Evolutionary conservation across 2,113 vertebrate genomes (phyloP).

Genomic region (zebrafish (Danio rerio)): DNA sequence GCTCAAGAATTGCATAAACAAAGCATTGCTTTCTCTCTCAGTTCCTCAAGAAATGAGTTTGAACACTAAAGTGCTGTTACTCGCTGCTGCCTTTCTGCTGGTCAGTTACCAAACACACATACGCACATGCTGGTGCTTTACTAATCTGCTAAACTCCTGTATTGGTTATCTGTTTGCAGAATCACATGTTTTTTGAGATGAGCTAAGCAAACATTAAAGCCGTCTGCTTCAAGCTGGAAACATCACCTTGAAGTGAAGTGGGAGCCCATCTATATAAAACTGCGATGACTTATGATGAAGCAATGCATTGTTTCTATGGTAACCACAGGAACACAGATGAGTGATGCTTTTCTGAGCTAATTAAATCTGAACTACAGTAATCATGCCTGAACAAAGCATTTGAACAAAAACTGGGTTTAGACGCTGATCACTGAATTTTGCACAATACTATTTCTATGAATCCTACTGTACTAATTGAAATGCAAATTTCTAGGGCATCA

Average conservation of each 20-base stretch:
- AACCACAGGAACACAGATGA: not conserved
- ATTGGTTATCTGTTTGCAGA: conserved; percentile 60
- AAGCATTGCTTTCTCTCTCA: conserved; percentile 54
- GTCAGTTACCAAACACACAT: conserved; percentile 57
- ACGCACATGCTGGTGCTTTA: not conserved
- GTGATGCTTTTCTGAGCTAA: not conserved
- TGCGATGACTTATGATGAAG: not conserved
- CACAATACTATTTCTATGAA: not conserved
- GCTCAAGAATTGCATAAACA: not conserved
- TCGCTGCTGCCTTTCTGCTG: conserved; percentile 75
- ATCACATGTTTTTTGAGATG: conserved; percentile 81
- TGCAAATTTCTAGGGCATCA: not conserved
- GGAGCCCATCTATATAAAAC: not conserved
- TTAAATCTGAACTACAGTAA: not conserved
- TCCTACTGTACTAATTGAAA: not conserved
- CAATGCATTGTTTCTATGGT: not conserved
- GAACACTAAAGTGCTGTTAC: conserved; percentile 72
- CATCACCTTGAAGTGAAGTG: not conserved
- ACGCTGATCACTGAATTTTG: not conserved
- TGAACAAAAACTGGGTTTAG: not conserved
- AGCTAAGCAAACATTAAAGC: conserved; percentile 63
- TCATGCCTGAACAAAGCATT: not conserved
- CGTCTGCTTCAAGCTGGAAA: not conserved
- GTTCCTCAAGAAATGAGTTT: conserved; percentile 70
- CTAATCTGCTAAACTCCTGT: not conserved